phyloP scores from a whole-genome alignment of 2,113 vertebrate genomes.

The Ammospiza nelsoni region DNA sequence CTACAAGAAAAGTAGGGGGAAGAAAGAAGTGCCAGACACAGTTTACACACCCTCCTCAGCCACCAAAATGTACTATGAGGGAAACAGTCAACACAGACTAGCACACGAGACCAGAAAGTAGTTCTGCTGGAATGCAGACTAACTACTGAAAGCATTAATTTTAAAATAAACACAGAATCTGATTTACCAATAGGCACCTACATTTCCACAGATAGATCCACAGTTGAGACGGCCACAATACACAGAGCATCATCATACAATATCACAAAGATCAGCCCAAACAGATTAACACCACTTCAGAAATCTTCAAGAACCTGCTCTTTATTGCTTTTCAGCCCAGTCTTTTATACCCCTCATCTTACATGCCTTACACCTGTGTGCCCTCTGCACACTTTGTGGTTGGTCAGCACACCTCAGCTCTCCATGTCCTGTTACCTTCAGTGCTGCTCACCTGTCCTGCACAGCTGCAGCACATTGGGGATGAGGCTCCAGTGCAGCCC shows the following conservation, averaged over 20 bases:
- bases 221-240: accelerated
- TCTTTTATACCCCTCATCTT: background rate
- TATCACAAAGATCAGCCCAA: background rate
- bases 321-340: background rate
- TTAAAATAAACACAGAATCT: background rate
- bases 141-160: background rate
- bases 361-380: background rate
- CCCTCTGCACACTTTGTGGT: background rate
- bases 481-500: background rate
- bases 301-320: background rate
- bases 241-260: background rate
- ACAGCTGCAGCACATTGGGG: background rate
- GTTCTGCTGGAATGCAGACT: background rate
- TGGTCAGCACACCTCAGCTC: background rate
- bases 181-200: background rate
- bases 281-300: background rate
- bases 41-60: background rate
- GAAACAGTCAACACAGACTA: background rate
- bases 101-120: background rate
- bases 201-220: too few relatives aligned
- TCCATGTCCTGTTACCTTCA: background rate
- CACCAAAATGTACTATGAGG: background rate
- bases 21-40: background rate
- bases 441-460: background rate
- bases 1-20: background rate